Evolutionary conservation across 2,797 vertebrate genomes (phyloP).

Genomic region (Valencia hispanica): DNA sequence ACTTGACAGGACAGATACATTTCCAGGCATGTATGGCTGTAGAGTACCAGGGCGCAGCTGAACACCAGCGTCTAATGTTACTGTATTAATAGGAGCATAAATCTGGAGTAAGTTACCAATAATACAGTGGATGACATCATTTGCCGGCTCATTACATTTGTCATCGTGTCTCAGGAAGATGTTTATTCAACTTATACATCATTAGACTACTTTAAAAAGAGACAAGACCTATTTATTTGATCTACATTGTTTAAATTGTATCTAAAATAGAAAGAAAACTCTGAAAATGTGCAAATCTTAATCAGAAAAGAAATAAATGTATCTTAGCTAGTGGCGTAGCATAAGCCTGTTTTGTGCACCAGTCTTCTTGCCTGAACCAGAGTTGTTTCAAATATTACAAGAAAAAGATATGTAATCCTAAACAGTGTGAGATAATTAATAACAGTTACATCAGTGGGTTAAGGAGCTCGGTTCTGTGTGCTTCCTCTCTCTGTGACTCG

Average conservation of each 20-base stretch:
- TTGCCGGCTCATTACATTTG: slow-evolving; percentile 7
- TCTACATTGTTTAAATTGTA: not conserved
- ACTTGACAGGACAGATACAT: slow-evolving; percentile 67
- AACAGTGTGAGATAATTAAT: not conserved
- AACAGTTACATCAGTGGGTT: not conserved
- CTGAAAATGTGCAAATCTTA: not conserved
- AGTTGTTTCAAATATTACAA: not conserved
- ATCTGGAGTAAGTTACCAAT: slow-evolving; percentile 42
- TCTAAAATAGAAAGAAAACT: not conserved
- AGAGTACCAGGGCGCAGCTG: slow-evolving; percentile 55
- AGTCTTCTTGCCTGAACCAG: not conserved
- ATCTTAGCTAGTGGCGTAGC: too few relatives aligned
- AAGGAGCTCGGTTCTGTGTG: not conserved
- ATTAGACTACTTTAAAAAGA: not conserved
- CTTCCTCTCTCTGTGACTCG: not conserved
- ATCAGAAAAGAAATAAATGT: not conserved
- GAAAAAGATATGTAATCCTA: not conserved
- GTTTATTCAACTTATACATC: not conserved
- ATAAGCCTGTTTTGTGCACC: too few relatives aligned
- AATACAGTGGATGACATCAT: slow-evolving; percentile 31
- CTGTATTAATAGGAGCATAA: slow-evolving; percentile 70
- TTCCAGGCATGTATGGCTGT: slow-evolving; percentile 47
- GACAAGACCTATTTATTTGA: not conserved
- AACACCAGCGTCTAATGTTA: slow-evolving; percentile 57
- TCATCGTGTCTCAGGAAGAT: not conserved